These are phyloP conservation scores for Myiozetetes cayanensis DNA, from an alignment of 2,113 vertebrate species.

Conservation along the genomic window DNA sequence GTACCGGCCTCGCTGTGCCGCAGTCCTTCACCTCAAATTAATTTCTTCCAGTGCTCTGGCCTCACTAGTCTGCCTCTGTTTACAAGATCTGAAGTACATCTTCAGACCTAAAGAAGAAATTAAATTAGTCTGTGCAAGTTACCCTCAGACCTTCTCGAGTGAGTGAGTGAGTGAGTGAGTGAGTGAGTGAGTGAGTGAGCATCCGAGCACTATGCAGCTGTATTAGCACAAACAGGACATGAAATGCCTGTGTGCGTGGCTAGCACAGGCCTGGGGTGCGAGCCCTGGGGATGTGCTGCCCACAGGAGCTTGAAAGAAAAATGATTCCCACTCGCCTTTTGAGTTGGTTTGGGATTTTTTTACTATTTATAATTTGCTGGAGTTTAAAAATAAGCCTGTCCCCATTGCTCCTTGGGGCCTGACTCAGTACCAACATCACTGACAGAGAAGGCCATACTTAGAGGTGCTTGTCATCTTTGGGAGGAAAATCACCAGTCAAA, in stretches of 20 bases:
- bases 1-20: fast-evolving
- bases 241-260: not conserved
- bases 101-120: not conserved
- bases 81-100: not conserved
- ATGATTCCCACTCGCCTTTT: not conserved
- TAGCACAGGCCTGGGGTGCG: fast-evolving
- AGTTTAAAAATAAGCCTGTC: slow-evolving; percentile 2
- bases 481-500: not conserved
- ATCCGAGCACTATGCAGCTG: not conserved
- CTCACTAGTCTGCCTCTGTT: not conserved
- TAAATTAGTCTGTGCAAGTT: not conserved
- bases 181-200: not conserved
- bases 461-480: not conserved
- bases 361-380: not conserved
- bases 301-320: not conserved
- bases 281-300: not conserved
- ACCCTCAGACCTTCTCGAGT: not conserved
- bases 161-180: not conserved
- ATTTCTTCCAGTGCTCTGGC: not conserved
- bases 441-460: not conserved
- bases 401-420: not conserved
- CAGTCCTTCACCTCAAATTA: not conserved
- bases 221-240: fast-evolving
- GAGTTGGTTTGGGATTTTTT: not conserved
- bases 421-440: not conserved